A percentile compares a stretch with the other conserved stretches of the same genome.
These are phyloP conservation scores for Anodontia alba DNA, from an alignment of 2,888 invertebrate genomes.

Conservation along the genomic window DNA sequence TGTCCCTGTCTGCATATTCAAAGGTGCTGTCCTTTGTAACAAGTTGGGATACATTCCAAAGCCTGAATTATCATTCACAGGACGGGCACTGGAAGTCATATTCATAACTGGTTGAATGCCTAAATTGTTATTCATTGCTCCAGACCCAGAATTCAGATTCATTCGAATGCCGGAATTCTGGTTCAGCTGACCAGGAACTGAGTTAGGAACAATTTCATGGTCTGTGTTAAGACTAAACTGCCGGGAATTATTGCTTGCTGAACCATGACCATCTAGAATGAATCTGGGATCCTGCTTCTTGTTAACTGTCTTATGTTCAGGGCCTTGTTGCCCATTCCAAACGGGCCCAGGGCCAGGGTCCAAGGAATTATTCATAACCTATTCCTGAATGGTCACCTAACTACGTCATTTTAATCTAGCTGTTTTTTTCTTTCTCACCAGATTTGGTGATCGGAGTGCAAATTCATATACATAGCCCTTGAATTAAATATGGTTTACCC, in stretches of 20 bases:
- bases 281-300: not conserved
- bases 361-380: not conserved
- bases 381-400: not conserved
- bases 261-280: not conserved
- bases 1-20: conserved; percentile 11
- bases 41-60: not conserved
- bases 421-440: not conserved
- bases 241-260: not conserved
- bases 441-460: no score
- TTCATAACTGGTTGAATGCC: not conserved
- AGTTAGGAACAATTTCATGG: no score
- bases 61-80: not conserved
- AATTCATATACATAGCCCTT: no score
- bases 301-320: not conserved
- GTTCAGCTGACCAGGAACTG: no score
- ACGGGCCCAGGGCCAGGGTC: not conserved
- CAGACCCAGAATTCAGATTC: not conserved
- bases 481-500: no score
- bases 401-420: not conserved
- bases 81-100: not conserved
- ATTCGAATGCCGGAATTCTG: not conserved
- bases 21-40: not conserved
- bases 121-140: not conserved
- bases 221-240: no score
- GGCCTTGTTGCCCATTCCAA: not conserved